Evolutionary conservation across 2,797 vertebrate species (phyloP), one percentile per base, ranked within the genome.

Genomic region (Falco peregrinus): DNA sequence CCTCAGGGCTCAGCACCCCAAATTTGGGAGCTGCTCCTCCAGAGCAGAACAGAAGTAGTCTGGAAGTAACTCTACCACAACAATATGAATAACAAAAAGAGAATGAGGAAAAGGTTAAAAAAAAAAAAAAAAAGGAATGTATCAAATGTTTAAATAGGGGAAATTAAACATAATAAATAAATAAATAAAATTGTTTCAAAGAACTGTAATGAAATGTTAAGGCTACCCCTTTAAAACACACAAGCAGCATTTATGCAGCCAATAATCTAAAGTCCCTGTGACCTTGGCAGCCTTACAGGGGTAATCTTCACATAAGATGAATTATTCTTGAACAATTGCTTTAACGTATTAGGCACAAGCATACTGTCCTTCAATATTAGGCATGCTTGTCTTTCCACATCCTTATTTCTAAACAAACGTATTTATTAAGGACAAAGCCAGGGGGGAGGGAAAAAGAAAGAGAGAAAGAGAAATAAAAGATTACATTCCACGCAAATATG

Each of bases 241-340:
- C 69, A 97, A 91, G 75, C 33, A 71, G 61, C 65, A 86, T 95
- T 96, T 85, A 88, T 93, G 80, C 75, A 96, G 80, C 56, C 1
- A 5, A 87, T 94, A 94, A 93, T 84, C 82, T 90, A 43, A 97
- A 96, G 95, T 96, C 91, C 61, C 73, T 63, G 53, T 96, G 97
- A 97, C 97, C 97, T 97, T 96, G 93, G 87, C 89, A 96, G 94
- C 81, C 69, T 95, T 96, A 95, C 82, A 95, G 93, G 82, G 84
- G 94, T 97, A 96, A 96, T 96, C 96, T 96, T 97, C 96, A 94
- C 19, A 2, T 97, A 97, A 96, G 25, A 97, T 95, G 93, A 97
- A 97, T 97, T 97, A 97, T 96, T 97, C 95, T 90, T 96, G 92
- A 97, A 96, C 96, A 97, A 96, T 93, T 97, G 95, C 85, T 96